Percentiles rank a stretch among this genome's conserved stretches.
These are phyloP conservation scores for Actias luna DNA, from an alignment of 2,888 invertebrate species.

Conservation along the genomic window DNA sequence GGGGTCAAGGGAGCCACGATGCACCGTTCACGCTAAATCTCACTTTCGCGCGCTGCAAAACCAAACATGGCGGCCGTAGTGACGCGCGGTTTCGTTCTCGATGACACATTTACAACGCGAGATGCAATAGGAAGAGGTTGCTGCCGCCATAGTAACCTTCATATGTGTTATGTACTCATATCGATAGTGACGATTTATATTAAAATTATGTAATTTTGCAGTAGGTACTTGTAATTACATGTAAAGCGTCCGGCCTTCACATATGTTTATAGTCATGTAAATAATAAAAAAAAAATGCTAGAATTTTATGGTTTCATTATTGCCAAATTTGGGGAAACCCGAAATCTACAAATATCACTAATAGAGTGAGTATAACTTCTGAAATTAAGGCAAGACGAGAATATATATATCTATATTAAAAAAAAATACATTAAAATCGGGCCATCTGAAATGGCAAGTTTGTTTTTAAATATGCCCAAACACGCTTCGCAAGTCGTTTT, in stretches of 20 bases:
- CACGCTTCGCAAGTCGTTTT: too few relatives aligned
- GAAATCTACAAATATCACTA: not conserved
- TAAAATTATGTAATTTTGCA: too few relatives aligned
- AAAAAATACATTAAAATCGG: too few relatives aligned
- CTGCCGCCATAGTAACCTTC: not conserved
- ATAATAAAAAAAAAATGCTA: too few relatives aligned
- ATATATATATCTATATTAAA: too few relatives aligned
- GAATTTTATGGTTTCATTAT: too few relatives aligned
- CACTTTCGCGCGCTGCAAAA: constrained; percentile 79
- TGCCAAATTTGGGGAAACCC: not conserved
- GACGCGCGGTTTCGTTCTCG: constrained; percentile 65
- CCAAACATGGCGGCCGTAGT: constrained; percentile 68
- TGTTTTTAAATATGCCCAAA: too few relatives aligned
- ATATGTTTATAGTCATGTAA: too few relatives aligned
- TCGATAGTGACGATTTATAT: too few relatives aligned
- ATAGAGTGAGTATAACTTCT: not conserved
- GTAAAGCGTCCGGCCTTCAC: not conserved
- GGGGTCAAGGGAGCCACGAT: constrained; percentile 80
- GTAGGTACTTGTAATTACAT: too few relatives aligned
- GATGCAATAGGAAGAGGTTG: not conserved
- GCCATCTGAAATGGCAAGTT: too few relatives aligned
- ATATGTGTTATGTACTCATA: too few relatives aligned
- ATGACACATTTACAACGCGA: constrained; percentile 51
- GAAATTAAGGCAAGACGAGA: not conserved
- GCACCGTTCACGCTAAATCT: constrained; percentile 80